phyloP scores from a whole-genome alignment of 2,113 vertebrate species.

The Cavia porcellus region DNA sequence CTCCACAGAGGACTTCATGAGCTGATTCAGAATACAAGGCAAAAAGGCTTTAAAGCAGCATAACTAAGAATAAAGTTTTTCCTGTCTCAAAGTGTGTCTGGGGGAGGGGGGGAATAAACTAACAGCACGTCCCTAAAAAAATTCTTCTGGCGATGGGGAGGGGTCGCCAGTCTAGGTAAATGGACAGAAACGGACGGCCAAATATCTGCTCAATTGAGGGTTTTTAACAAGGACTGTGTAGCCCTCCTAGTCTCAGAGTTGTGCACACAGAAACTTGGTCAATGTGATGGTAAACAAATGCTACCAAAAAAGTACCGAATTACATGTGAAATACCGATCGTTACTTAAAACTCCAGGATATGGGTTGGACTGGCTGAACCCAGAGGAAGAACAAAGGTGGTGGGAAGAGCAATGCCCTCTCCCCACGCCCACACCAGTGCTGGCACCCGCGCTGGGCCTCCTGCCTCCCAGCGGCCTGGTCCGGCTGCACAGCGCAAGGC shows the following conservation, averaged over 20 bases:
- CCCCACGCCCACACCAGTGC: not conserved
- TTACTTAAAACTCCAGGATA: not conserved
- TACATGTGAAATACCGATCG: not conserved
- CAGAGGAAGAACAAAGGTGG: not conserved
- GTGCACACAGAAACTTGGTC: not conserved
- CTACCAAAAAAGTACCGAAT: not conserved
- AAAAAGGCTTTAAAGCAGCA: constrained; percentile 54
- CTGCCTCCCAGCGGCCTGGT: not conserved
- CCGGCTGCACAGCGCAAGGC: not conserved
- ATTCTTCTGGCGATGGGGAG: not conserved
- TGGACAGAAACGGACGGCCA: not conserved
- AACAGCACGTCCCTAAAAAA: constrained; percentile 14
- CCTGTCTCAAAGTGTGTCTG: not conserved
- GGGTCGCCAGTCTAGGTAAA: not conserved
- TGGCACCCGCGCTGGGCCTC: not conserved
- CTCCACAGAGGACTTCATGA: constrained; percentile 22
- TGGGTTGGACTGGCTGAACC: constrained; percentile 1
- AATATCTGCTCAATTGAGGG: not conserved
- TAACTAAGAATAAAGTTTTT: not conserved
- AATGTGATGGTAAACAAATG: not conserved
- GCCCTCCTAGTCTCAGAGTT: not conserved
- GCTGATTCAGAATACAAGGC: not conserved
- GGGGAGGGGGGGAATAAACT: not conserved
- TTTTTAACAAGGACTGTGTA: not conserved
- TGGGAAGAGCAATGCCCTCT: not conserved